Evolutionary conservation across 2,113 vertebrate species (phyloP), one percentile per base, ranked within the genome.

Genomic region (Pleuronectes platessa): DNA sequence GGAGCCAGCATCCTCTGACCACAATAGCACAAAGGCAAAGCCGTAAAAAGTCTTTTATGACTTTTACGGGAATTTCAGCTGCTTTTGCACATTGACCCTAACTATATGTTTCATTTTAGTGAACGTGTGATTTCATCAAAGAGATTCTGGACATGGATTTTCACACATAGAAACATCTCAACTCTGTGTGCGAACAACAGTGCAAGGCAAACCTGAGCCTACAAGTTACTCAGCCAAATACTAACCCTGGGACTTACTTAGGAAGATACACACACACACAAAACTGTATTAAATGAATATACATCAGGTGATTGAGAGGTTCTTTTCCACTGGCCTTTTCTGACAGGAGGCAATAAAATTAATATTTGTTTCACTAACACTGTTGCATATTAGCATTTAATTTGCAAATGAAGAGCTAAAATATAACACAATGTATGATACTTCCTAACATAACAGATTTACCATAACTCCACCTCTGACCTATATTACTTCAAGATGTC

Each of bases 41-140:
- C 35, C 59, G 77, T 86, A 79, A 79, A 78, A 56, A 15, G 6
- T 47, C 0, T 75, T 70, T 78, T 55, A 84, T 61, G 71, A 65
- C 55, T 65, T 7, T 76, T 31, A 79, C 62, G 75, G 75, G 68
- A 79, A 75, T 35, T 78, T 61, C 15, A 64, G 64, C 49, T 53
- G 59, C 21, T 37, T 37, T 31, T 31, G 23, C 53, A 21, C 27
- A 10, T 23, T 7, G 18, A 35, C 21, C 20, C 4, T 10, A 53
- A 69, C 37, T 51, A 58, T 53, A 62, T 27, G 15, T 71, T 4
- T 35, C 3, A 35, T 51, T 11, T 65, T 6, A 67, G 49, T 60
- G n/a, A 21, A 27, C 45, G 60, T 37, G 26, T 21, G 23, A 72
- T 17, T 35, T 76, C 12, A 61, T 55, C 24, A 51, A 51, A 73